phyloP scores from a whole-genome alignment of 1,140 invertebrate genomes.

The Zophobas atratus region DNA sequence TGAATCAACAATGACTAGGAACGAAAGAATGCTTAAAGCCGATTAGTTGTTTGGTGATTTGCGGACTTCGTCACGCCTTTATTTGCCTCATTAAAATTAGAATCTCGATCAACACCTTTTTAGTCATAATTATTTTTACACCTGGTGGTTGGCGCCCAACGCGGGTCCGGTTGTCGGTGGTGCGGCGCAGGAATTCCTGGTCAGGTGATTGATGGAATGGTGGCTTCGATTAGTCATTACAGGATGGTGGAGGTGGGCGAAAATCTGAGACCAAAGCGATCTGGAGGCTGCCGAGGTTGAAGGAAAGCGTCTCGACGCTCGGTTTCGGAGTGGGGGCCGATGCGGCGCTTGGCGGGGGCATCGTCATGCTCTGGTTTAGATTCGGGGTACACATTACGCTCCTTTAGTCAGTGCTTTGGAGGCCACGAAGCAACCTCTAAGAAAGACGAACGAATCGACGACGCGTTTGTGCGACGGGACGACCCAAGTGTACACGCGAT shows the following conservation, averaged over 20 bases:
- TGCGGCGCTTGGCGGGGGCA: conserved; percentile 54
- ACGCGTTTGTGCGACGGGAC: conserved; percentile 65
- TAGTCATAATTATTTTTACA: conserved; percentile 28
- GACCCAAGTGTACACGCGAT: conserved; percentile 62
- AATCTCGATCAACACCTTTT: conserved; percentile 5
- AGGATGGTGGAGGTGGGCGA: conserved; percentile 30
- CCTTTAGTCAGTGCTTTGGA: conserved; percentile 68
- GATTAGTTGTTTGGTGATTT: conserved; percentile 1
- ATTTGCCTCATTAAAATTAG: neutral
- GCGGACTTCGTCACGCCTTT: neutral
- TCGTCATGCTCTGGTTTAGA: conserved; percentile 64
- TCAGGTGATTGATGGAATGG: conserved; percentile 24
- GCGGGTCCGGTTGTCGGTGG: neutral
- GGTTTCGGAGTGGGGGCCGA: conserved; percentile 45
- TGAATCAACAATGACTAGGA: conserved; percentile 39
- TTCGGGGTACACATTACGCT: conserved; percentile 60
- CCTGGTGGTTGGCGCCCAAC: conserved; percentile 12
- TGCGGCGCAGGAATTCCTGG: conserved; percentile 25
- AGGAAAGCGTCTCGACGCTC: conserved; percentile 37
- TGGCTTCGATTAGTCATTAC: conserved; percentile 37
- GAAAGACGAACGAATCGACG: conserved; percentile 67
- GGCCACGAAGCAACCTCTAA: conserved; percentile 66
- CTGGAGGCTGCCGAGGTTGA: conserved; percentile 35
- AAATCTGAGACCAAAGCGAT: conserved; percentile 28
- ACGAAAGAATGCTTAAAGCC: neutral